Evolutionary conservation across 2,888 invertebrate genomes (phyloP), one percentile per base, ranked within the genome.

Genomic region (Lithophane ornitopus): DNA sequence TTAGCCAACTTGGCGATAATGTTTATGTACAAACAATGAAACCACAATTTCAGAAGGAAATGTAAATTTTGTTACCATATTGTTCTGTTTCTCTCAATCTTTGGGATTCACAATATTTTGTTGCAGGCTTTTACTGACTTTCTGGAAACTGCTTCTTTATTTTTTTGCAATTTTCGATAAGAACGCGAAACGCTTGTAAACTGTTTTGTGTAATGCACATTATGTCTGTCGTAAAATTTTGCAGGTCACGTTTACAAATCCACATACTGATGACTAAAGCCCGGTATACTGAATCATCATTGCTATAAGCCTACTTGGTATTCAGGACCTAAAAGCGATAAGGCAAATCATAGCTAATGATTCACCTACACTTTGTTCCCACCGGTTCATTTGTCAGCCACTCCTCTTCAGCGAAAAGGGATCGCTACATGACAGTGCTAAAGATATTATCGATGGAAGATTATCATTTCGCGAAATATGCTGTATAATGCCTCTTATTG

Each of bases 271-370:
- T 87, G 87, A 87, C 86, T 87, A 87, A 89, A 86, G 85, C 87
- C 74, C 75, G 78, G 78, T 81, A 49, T 68, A 78, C 85, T 92
- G 93, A 93, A 85, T 93, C 93, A 92, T 89, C 85, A 89, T 85
- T 84, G 82, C 80, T 87, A 82, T 86, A 87, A 88, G 89, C 91
- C 93, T 92, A 92, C 90, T 95, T 94, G 90, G 92, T 92, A 94
- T 94, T 93, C 95, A 92, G 89, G 86, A 88, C 91, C 91, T 89
- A 89, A 91, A 90, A 89, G 88, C 92, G 90, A 93, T 93, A 93
- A 92, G 92, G 94, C 94, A 94, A 94, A 93, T 95, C 95, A 94
- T 92, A 91, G 90, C 89, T 91, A 93, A 89, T 95, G 94, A 95
- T 91, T 94, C 94, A 94, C 92, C 87, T 88, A 88, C 87, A 89